phyloP scores from a whole-genome alignment of 2,888 invertebrate species.

The Charanyca ferruginea region DNA sequence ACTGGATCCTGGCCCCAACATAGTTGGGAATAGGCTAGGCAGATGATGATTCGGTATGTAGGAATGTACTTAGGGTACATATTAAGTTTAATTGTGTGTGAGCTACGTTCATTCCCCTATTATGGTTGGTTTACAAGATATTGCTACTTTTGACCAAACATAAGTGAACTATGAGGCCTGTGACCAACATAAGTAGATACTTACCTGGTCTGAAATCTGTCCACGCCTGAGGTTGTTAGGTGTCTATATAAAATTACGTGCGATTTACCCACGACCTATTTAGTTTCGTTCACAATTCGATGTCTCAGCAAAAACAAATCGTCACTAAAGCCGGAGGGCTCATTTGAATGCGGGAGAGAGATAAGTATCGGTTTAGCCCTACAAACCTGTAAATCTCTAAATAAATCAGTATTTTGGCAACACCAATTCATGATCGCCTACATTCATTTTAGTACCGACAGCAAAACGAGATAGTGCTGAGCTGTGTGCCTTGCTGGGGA shows the following conservation, averaged over 20 bases:
- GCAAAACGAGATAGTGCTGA: slow-evolving; percentile 46
- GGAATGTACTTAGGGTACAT: too few relatives aligned
- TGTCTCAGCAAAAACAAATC: slow-evolving; percentile 35
- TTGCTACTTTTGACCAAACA: too few relatives aligned
- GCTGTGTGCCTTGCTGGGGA: slow-evolving; percentile 42
- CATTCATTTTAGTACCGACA: slow-evolving; percentile 39
- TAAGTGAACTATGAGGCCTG: too few relatives aligned
- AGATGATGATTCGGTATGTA: too few relatives aligned
- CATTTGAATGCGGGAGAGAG: slow-evolving; percentile 30
- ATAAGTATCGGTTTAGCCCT: slow-evolving; percentile 25
- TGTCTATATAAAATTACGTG: slow-evolving; percentile 1
- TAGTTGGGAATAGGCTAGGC: too few relatives aligned
- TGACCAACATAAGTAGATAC: neutral
- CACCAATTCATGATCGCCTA: slow-evolving; percentile 14
- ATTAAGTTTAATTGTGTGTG: too few relatives aligned
- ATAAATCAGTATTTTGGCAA: slow-evolving; percentile 45
- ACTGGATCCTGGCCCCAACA: too few relatives aligned
- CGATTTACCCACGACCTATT: neutral
- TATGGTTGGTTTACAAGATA: too few relatives aligned
- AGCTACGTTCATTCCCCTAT: neutral
- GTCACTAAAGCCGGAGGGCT: slow-evolving; percentile 3
- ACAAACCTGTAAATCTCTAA: slow-evolving; percentile 28
- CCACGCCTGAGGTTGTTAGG: neutral
- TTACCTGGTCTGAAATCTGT: slow-evolving; percentile 9
- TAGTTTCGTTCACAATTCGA: neutral